A percentile compares a stretch with the other conserved stretches of the same genome.
These are phyloP conservation scores for Dicrurus megarhynchus DNA, from an alignment of 2,113 vertebrate genomes.

Conservation along the genomic window DNA sequence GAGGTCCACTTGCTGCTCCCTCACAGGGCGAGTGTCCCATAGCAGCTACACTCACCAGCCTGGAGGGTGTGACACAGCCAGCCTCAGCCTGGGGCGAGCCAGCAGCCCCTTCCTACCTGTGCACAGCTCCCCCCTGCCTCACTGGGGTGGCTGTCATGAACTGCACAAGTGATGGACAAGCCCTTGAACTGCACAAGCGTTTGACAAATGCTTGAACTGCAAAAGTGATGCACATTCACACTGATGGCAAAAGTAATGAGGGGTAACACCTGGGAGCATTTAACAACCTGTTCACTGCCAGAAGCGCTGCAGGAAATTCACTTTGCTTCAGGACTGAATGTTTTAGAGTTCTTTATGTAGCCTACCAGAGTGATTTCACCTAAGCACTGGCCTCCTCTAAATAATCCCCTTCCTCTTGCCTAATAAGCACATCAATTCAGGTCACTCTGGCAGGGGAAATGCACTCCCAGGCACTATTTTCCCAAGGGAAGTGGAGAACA, in stretches of 20 bases:
- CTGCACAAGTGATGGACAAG: too few species aligned
- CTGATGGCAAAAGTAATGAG: neutral
- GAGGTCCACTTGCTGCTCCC: neutral
- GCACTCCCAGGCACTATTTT: neutral
- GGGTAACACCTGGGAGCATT: neutral
- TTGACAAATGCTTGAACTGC: too few species aligned
- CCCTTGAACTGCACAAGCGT: neutral
- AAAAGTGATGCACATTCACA: neutral
- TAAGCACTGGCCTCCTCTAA: neutral
- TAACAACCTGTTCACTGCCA: neutral
- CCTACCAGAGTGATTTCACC: neutral
- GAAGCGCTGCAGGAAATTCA: neutral
- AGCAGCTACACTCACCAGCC: neutral
- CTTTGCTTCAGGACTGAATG: neutral
- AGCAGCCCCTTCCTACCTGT: neutral
- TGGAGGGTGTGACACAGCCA: neutral
- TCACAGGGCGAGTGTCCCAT: accelerated
- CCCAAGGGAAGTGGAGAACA: neutral
- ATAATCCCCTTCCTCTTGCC: neutral
- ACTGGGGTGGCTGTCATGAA: neutral
- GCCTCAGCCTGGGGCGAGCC: neutral
- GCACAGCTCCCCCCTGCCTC: neutral
- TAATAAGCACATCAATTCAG: neutral
- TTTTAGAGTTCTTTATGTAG: neutral
- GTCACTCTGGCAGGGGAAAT: neutral